Conservation (phyloP, 2,113 vertebrate genomes). For the Lagenorhynchus albirostris region DNA sequence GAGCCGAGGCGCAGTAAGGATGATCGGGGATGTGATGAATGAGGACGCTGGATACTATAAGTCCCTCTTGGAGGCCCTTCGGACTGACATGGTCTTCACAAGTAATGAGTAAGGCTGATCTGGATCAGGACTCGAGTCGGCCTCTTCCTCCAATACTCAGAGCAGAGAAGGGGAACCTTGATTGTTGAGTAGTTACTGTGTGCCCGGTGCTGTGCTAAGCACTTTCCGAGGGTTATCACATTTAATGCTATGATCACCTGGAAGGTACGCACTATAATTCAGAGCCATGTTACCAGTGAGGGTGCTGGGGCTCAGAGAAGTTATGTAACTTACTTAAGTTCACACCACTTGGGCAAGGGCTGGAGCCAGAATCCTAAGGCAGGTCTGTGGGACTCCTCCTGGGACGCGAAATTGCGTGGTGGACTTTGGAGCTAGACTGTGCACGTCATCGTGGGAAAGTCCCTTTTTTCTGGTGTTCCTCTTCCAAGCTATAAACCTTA, state of each 20-base stretch:
- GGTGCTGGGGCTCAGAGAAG: neutral
- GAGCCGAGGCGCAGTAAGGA: constrained; percentile 65
- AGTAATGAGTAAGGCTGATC: constrained; percentile 40
- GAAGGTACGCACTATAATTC: neutral
- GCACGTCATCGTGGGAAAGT: neutral
- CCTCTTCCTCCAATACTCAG: neutral
- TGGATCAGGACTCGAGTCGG: neutral
- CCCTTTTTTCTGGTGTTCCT: neutral
- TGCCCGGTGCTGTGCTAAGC: neutral
- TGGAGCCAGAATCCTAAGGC: neutral
- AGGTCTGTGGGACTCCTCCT: neutral
- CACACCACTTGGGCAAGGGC: neutral
- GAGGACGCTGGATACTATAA: constrained; percentile 63
- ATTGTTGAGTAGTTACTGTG: neutral
- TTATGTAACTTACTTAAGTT: neutral
- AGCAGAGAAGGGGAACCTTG: neutral
- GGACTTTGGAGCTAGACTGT: neutral
- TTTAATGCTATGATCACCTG: neutral
- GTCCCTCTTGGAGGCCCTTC: constrained; percentile 63
- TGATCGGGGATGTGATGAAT: constrained; percentile 69
- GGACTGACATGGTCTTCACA: fast-evolving
- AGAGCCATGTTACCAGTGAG: neutral
- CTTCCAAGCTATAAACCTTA: neutral
- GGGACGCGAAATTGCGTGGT: neutral
- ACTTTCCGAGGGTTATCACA: neutral